These are phyloP conservation scores for Drosophila hawaiiensis DNA, from an alignment of 2,888 invertebrate species.

Conservation along the genomic window DNA sequence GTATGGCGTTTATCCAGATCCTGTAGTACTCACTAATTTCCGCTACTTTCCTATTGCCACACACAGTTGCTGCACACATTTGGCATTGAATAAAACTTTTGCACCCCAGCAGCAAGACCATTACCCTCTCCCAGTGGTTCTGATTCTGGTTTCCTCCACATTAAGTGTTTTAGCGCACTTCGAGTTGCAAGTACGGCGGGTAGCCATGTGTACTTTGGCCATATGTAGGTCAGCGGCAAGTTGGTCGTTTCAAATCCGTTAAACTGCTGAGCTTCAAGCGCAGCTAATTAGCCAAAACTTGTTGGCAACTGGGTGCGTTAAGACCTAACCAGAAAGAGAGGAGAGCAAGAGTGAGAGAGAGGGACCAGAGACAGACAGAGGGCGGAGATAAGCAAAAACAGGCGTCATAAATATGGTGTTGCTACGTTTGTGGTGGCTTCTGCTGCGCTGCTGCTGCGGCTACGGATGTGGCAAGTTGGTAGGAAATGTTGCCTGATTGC, in stretches of 20 bases:
- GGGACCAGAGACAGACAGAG: neutral
- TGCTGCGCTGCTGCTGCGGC: neutral
- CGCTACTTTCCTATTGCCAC: constrained; percentile 3
- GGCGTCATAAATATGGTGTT: constrained; percentile 54
- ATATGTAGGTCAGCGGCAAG: constrained; percentile 56
- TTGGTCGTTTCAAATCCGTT: constrained; percentile 41
- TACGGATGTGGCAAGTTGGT: constrained; percentile 53
- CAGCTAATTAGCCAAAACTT: constrained; percentile 71
- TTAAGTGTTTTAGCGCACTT: constrained; percentile 68
- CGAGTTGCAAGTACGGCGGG: constrained; percentile 34
- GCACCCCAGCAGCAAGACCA: constrained; percentile 6
- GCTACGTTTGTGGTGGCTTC: constrained; percentile 12
- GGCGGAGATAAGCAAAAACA: neutral
- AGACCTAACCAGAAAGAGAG: neutral
- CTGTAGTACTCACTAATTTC: constrained; percentile 6
- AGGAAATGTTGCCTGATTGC: constrained; percentile 61
- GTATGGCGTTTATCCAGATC: neutral
- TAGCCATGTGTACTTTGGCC: neutral
- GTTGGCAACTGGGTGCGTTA: constrained; percentile 38
- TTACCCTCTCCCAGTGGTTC: neutral
- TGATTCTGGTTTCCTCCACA: constrained; percentile 8
- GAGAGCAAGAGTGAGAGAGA: neutral
- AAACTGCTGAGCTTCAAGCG: constrained; percentile 54
- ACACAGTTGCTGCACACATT: constrained; percentile 24
- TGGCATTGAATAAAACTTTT: constrained; percentile 58